Evolutionary conservation across 2,113 vertebrate genomes (phyloP), one percentile per base, ranked within the genome.

Genomic region (Probosciger aterrimus): DNA sequence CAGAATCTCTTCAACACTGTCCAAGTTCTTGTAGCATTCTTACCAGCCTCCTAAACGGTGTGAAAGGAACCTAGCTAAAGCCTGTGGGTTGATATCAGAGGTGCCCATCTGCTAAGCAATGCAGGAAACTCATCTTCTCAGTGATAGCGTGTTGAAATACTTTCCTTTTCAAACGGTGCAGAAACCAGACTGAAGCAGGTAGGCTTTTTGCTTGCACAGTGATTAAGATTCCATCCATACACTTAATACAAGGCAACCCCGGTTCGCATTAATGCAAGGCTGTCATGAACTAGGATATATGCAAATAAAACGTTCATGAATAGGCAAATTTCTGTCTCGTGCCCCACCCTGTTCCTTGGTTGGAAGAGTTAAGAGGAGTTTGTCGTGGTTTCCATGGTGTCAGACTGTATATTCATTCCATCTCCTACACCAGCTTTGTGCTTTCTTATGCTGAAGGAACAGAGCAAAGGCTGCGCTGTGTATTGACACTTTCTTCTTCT

Each of bases 391-490:
- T 95, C 95, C 96, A 97, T 96, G 96, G 96, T 93, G 93, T 92
- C 96, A 97, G 95, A 95, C 96, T 97, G 93, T 92, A 41, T 84
- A 75, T 49, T 95, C 94, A 71, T 94, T 59, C 49, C 91, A 78
- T 63, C 95, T 95, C 84, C 84, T 75, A 16, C 84, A 95, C 91
- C 47, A 71, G 94, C 95, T 95, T 65, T 88, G 62, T 93, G 92
- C 95, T 93, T 88, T 63, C 94, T 90, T 86, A 28, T 35, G 89
- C 95, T 93, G 94, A 62, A 33, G 90, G 94, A 93, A 52, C 94
- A 94, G 94, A 96, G 96, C 96, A 97, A 96, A 97, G 94, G 96
- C 95, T 96, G 95, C 90, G 95, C 95, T 4, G 16, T 97, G 96
- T 97, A 93, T 96, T 97, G 96, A 97, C 95, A 97, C 91, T 85